Base-by-base conservation (phyloP, 2,888 invertebrate species). In the Caenorhabditis virilis region DNA sequence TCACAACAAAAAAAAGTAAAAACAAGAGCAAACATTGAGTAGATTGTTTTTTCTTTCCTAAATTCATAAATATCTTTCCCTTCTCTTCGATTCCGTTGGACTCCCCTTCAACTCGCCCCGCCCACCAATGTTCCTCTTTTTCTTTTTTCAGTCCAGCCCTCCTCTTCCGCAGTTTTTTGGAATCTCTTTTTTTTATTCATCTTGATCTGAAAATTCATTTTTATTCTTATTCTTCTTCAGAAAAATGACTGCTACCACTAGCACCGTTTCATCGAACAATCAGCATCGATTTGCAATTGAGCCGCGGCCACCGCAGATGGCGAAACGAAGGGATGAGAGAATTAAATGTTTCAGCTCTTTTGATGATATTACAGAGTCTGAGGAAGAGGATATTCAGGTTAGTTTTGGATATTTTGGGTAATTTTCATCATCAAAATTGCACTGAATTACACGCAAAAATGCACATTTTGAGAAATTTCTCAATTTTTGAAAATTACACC, bases 311-410 rank as follows among this genome's bases (percentile, higher is more conserved):
- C 55, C 64, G 18, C 35, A 50, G 4, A 39, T 55, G 15, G 53
- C 51, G 13, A 57, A 50, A 23, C 58, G 64, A n/a, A 50, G 68
- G 23, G 71, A 71, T 48, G 68, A 71, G 9, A 45, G 71, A 20
- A 61, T 71, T 38, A 65, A 67, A 23, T 26, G 42, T 13, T 62
- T 68, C 49, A 65, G 64, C 38, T 71, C 71, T 3, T 71, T 71
- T 22, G 71, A 71, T 46, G 71, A 71, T 35, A 71, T 71, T 51
- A 65, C 63, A 20, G 71, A 71, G 46, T 65, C 65, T 1, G 71
- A 71, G 41, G 71, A 71, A 39, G 71, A 71, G 43, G 68, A 68
- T 38, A 55, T 61, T 46, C 66, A 64, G 66, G 70, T 63, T 22
- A 38, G 56, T 42, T 13, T 22, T 13, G 11, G 4, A 30, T 30